Conservation (phyloP, 2,113 vertebrate genomes). For the Oryzias celebensis region DNA sequence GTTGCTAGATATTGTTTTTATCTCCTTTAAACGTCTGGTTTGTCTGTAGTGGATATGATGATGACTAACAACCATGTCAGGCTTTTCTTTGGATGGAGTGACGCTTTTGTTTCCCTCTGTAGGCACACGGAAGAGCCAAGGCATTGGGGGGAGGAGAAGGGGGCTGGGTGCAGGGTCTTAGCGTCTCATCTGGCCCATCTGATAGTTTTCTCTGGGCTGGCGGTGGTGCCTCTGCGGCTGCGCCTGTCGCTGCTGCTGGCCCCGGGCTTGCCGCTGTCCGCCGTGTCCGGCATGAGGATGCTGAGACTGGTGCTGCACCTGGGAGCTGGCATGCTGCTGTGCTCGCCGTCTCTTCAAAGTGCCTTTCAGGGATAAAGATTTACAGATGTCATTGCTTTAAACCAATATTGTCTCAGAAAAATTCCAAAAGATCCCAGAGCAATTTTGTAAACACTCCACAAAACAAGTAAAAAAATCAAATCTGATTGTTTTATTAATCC, state of each 20-base stretch:
- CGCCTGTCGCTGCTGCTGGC: conserved; percentile 77
- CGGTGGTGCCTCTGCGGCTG: conserved; percentile 90
- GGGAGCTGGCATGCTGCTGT: conserved; percentile 83
- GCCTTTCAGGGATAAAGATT: conserved; percentile 70
- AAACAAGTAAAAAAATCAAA: too few species aligned
- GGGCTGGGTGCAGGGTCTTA: conserved; percentile 70
- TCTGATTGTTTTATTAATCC: too few species aligned
- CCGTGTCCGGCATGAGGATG: conserved; percentile 75
- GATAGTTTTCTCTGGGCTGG: conserved; percentile 92
- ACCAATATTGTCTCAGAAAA: too few species aligned
- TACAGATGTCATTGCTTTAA: too few species aligned
- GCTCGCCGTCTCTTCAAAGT: conserved; percentile 96
- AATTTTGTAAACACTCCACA: too few species aligned
- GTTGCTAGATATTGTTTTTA: conserved; percentile 54
- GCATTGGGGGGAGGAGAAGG: conserved; percentile 77
- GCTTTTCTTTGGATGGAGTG: conserved; percentile 96
- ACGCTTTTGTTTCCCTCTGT: conserved; percentile 90
- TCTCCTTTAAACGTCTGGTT: conserved; percentile 43
- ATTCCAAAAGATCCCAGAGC: too few species aligned
- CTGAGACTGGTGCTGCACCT: conserved; percentile 81
- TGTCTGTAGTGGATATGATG: conserved; percentile 71
- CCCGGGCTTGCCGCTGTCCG: conserved; percentile 65
- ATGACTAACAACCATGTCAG: conserved; percentile 81
- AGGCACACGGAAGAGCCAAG: conserved; percentile 99
- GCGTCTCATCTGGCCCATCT: conserved; percentile 99